Base-by-base conservation (phyloP, 2,888 invertebrate species). In the Euplexia lucipara region DNA sequence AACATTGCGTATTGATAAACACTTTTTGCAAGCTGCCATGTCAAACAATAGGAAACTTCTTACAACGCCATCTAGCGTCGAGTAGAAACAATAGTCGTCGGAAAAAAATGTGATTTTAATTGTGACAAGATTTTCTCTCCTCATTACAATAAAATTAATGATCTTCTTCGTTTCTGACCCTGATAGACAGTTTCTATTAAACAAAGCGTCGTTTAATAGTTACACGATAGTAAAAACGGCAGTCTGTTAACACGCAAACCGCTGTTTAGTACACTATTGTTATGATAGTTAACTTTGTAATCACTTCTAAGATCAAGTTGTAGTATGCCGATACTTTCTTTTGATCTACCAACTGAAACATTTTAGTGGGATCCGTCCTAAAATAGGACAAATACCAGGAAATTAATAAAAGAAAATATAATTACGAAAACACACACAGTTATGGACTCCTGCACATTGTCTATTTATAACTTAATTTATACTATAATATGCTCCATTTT, bases 51-150 rank as follows among this genome's bases (percentile, higher is more conserved):
- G 59, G 2, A 62, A 75, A 53, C 35, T 80, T 80, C 53, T 83
- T 85, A 81, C 79, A 90, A 70, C 89, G 90, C 92, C 92, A 89
- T 87, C 93, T 93, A 85, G 84, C 80, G 89, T 69, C 83, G 85
- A 85, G 85, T 91, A 91, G 92, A 90, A 88, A 93, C 89, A 90
- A 84, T 91, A 89, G 42, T 1, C 1, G 85, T 85, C 87, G 84
- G 82, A 81, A 90, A 88, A 90, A 88, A 79, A 81, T 70, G 74
- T 59, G 5, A 26, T 53, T 49, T 35, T 51, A n/a, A 42, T 69
- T 57, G 64, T 53, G 44, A 60, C 58, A 61, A 66, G 74, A 84
- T 88, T 89, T 82, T 80, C 83, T 70, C 83, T 57, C 34, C 12
- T 58, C 60, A 76, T 85, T 75, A 76, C 78, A 82, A 78, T 78